phyloP scores from a whole-genome alignment of 2,113 vertebrate species.

The Climacteris rufus region DNA sequence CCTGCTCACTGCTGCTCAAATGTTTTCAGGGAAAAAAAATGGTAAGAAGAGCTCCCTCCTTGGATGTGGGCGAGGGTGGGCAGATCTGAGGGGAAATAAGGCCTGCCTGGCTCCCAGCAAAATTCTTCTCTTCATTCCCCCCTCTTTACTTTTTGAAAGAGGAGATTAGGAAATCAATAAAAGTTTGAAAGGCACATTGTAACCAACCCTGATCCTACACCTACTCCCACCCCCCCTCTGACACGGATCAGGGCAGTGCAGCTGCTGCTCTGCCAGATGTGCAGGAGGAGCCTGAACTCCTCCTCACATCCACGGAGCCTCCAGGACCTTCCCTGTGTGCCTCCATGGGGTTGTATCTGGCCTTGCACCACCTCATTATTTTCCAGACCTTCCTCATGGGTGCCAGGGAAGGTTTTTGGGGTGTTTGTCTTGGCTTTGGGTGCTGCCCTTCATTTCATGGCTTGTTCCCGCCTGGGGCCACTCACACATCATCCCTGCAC shows the following conservation, averaged over 20 bases:
- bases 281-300: background rate
- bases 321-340: background rate
- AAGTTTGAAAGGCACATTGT: background rate
- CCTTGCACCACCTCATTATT: fast-evolving
- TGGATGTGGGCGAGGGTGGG: background rate
- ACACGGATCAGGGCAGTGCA: background rate
- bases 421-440: background rate
- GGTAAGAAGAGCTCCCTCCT: background rate
- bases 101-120: background rate
- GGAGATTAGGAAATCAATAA: background rate
- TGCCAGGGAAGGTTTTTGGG: background rate
- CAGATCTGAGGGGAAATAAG: background rate
- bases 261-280: conserved; percentile 52
- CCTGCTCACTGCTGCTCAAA: background rate
- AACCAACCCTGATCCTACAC: background rate
- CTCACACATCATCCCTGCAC: background rate
- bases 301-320: background rate
- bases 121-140: background rate
- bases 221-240: background rate
- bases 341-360: background rate
- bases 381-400: background rate
- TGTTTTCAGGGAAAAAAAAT: background rate
- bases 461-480: background rate
- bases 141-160: background rate
- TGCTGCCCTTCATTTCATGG: background rate